These are phyloP conservation scores for Platysternon megacephalum DNA, from an alignment of 2,113 vertebrate species.

Conservation along the genomic window DNA sequence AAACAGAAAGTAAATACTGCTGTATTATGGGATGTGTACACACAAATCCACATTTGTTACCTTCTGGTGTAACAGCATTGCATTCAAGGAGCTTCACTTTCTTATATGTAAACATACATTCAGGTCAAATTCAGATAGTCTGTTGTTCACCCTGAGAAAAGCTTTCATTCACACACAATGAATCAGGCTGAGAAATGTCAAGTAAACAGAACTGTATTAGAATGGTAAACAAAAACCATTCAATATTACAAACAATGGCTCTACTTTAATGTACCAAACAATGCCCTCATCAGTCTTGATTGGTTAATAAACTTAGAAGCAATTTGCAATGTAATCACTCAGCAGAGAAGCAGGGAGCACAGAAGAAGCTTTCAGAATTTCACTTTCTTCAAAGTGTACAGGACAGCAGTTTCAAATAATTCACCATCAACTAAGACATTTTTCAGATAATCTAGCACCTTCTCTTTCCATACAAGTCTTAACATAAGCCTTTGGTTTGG, in stretches of 20 bases:
- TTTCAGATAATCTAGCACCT: neutral
- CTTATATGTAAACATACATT: conserved; percentile 17
- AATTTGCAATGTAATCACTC: conserved; percentile 20
- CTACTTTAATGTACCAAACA: conserved; percentile 47
- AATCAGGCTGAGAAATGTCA: conserved; percentile 32
- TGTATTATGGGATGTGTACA: neutral
- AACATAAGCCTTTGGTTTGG: neutral
- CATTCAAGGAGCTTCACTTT: conserved; percentile 31
- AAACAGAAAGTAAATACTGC: neutral
- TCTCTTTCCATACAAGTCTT: conserved; percentile 8
- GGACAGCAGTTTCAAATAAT: conserved; percentile 16
- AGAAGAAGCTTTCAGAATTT: conserved; percentile 31
- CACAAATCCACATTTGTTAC: neutral
- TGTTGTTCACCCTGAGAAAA: neutral
- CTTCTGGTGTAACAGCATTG: neutral
- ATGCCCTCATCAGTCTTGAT: conserved; percentile 18
- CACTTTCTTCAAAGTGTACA: neutral
- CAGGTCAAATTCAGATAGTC: neutral
- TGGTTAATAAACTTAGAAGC: conserved; percentile 39
- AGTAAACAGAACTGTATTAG: neutral
- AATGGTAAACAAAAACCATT: conserved; percentile 32
- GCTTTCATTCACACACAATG: conserved; percentile 32
- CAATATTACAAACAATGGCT: conserved; percentile 4
- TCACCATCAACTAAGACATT: conserved; percentile 19
- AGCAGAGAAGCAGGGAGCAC: conserved; percentile 25